phyloP scores from a whole-genome alignment of 2,113 vertebrate genomes.

The Tragulus kanchil region DNA sequence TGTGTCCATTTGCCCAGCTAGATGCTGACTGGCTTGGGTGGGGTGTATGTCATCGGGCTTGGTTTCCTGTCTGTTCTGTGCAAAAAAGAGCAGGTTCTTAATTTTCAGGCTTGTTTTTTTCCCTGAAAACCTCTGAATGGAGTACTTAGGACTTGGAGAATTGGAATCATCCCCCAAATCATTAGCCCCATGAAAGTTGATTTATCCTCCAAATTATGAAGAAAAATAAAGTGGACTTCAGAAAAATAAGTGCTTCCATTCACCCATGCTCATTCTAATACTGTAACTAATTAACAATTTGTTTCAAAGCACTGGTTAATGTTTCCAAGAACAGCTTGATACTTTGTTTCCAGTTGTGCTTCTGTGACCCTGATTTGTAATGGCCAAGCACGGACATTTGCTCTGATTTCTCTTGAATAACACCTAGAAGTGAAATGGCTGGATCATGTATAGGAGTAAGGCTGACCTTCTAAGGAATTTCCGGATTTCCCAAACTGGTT shows the following conservation, averaged over 20 bases:
- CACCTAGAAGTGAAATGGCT: not conserved
- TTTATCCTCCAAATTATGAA: not conserved
- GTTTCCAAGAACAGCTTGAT: slow-evolving; percentile 27
- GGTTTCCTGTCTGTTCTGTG: not conserved
- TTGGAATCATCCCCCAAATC: not conserved
- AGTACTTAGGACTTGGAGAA: not conserved
- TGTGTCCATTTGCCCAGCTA: no score
- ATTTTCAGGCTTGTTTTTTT: not conserved
- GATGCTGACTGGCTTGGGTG: not conserved
- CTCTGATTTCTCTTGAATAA: not conserved
- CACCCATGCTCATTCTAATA: not conserved
- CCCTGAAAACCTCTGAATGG: not conserved
- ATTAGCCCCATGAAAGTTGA: not conserved
- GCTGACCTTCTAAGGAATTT: not conserved
- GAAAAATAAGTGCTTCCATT: not conserved
- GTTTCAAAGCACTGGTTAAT: slow-evolving; percentile 15
- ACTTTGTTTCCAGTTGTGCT: not conserved
- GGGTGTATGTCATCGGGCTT: not conserved
- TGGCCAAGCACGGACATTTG: not conserved
- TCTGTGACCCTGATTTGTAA: not conserved
- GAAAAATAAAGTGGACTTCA: slow-evolving; percentile 1
- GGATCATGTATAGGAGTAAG: not conserved
- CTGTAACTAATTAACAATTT: slow-evolving; percentile 34
- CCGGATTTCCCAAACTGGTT: not conserved
- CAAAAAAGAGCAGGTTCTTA: not conserved